These are phyloP conservation scores for Sphaerodactylus townsendi DNA, from an alignment of 2,113 vertebrate genomes.

Conservation along the genomic window DNA sequence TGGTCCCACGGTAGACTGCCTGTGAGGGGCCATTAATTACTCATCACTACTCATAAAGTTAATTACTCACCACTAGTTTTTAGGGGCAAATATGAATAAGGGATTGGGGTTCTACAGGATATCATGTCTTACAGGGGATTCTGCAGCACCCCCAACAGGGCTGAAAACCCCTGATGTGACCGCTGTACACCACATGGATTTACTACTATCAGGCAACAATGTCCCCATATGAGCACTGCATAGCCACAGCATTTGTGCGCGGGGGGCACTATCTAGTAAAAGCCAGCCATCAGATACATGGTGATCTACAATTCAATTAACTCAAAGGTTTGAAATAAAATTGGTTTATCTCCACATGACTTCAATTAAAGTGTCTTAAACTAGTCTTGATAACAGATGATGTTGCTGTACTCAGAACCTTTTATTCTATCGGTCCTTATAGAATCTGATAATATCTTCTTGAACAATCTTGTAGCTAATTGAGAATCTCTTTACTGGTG, in stretches of 20 bases:
- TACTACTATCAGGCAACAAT: no score
- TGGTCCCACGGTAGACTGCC: no score
- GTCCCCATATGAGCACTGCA: not conserved
- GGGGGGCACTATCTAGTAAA: not conserved
- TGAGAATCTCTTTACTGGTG: not conserved
- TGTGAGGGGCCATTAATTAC: no score
- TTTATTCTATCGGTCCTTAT: not conserved
- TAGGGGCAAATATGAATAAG: no score
- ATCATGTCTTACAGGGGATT: no score
- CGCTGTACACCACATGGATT: no score
- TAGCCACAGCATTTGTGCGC: not conserved
- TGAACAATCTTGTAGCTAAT: not conserved
- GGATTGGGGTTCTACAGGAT: no score
- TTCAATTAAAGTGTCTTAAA: not conserved
- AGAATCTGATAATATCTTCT: not conserved
- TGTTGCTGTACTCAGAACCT: not conserved
- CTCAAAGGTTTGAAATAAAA: not conserved
- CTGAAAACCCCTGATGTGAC: no score
- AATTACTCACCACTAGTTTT: no score
- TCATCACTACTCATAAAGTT: no score
- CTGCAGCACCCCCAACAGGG: no score
- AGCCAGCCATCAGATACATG: not conserved
- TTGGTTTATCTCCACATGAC: not conserved
- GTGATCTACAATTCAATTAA: not conserved
- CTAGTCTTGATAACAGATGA: not conserved